A percentile compares a stretch with the other conserved stretches of the same genome.
phyloP scores from a whole-genome alignment of 2,113 vertebrate genomes.

The Mirounga angustirostris region DNA sequence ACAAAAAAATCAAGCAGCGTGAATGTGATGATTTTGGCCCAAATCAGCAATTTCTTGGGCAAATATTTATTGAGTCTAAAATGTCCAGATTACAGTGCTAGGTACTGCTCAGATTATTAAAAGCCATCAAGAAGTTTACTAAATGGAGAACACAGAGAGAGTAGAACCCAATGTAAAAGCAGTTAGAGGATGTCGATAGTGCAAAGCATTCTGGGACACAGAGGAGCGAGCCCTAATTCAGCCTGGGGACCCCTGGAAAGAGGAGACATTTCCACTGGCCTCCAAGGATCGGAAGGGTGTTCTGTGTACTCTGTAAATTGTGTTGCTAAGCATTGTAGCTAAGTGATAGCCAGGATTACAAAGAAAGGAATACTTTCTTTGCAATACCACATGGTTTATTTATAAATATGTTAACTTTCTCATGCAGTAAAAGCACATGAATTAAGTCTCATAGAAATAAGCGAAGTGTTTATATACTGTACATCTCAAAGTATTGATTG shows the following conservation, averaged over 20 bases:
- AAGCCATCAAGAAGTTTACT: background rate
- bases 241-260: background rate
- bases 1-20: background rate
- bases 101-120: background rate
- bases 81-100: background rate
- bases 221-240: background rate
- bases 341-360: background rate
- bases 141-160: background rate
- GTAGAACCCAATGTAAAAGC: background rate
- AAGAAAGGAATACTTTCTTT: background rate
- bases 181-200: background rate
- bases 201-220: background rate
- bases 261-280: too few relatives aligned
- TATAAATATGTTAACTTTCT: constrained; percentile 61
- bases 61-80: background rate
- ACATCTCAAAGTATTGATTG: constrained; percentile 83
- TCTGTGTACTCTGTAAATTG: background rate
- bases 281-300: background rate
- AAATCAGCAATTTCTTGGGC: background rate
- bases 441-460: constrained; percentile 66
- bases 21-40: background rate
- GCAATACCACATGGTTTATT: background rate
- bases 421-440: constrained; percentile 8
- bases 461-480: constrained; percentile 71
- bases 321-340: background rate